Evolutionary conservation across 1,140 invertebrate genomes (phyloP).

Genomic region (Lepidurus packardi): DNA sequence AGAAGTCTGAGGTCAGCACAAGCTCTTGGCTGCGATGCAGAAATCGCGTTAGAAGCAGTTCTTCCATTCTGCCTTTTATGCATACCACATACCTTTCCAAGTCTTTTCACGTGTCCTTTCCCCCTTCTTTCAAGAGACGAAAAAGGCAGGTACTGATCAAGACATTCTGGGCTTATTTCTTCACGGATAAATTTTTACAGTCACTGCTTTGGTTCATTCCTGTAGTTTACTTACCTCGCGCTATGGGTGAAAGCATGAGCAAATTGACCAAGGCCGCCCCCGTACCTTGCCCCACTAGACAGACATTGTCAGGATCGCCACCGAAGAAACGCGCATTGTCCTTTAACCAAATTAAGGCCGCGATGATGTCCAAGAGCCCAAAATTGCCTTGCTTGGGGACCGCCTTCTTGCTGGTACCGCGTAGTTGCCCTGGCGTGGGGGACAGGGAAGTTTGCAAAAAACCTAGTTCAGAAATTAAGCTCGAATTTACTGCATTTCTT

Average conservation of each 20-base stretch:
- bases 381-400: constrained; percentile 41
- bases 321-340: constrained; percentile 45
- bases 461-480: constrained; percentile 24
- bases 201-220: too few species aligned
- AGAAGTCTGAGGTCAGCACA: neutral
- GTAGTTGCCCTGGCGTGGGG: constrained; percentile 27
- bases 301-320: constrained; percentile 45
- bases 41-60: neutral
- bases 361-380: constrained; percentile 44
- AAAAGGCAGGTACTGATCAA: neutral
- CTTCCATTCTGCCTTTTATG: neutral
- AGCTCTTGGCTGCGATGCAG: neutral
- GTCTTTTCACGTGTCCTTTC: neutral
- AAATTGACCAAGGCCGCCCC: constrained; percentile 41
- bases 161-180: neutral
- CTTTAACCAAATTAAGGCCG: constrained; percentile 45
- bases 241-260: constrained; percentile 38
- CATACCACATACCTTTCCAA: neutral
- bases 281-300: constrained; percentile 45
- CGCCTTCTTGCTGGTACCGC: constrained; percentile 26
- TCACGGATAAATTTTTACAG: too few species aligned
- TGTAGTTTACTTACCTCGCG: constrained; percentile 27
- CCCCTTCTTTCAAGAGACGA: neutral
- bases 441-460: constrained; percentile 31
- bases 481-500: neutral